These are phyloP conservation scores for Gobius niger DNA, from an alignment of 2,113 vertebrate species.

Conservation along the genomic window DNA sequence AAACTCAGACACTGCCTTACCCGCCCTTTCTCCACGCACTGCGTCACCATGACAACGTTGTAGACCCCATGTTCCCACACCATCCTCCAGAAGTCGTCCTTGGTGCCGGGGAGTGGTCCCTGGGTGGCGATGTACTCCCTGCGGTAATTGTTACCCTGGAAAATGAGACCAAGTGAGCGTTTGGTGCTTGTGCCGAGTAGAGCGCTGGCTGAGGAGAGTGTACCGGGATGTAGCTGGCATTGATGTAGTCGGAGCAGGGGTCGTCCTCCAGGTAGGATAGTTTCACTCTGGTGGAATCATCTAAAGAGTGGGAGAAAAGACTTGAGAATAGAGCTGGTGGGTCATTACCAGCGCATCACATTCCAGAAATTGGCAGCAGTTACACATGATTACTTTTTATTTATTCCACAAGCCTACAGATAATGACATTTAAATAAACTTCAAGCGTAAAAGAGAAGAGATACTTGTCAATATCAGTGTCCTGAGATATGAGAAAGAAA, in stretches of 20 bases:
- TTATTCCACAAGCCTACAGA: too few species aligned
- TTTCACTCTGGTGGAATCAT: slow-evolving; percentile 92
- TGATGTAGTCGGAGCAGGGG: slow-evolving; percentile 94
- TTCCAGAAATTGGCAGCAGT: slow-evolving; percentile 8
- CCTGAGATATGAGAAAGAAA: too few species aligned
- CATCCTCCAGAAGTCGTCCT: slow-evolving; percentile 99
- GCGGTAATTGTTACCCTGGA: slow-evolving; percentile 88
- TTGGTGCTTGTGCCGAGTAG: neutral
- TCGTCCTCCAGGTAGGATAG: slow-evolving; percentile 91
- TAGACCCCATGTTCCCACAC: slow-evolving; percentile 94
- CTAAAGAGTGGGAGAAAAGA: slow-evolving; percentile 60
- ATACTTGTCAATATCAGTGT: too few species aligned
- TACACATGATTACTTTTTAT: neutral
- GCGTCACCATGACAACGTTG: slow-evolving; percentile 97
- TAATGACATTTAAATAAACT: too few species aligned
- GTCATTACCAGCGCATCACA: too few species aligned
- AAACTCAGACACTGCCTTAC: slow-evolving; percentile 56
- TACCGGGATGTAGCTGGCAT: slow-evolving; percentile 94
- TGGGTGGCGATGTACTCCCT: slow-evolving; percentile 95
- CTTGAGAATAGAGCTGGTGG: too few species aligned
- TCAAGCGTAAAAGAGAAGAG: too few species aligned
- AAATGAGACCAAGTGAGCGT: neutral
- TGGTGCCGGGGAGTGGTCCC: slow-evolving; percentile 94
- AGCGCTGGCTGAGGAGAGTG: slow-evolving; percentile 33
- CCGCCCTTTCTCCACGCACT: slow-evolving; percentile 94